Base-by-base conservation (phyloP, 1,140 invertebrate species). In the Platorchestia sp. region DNA sequence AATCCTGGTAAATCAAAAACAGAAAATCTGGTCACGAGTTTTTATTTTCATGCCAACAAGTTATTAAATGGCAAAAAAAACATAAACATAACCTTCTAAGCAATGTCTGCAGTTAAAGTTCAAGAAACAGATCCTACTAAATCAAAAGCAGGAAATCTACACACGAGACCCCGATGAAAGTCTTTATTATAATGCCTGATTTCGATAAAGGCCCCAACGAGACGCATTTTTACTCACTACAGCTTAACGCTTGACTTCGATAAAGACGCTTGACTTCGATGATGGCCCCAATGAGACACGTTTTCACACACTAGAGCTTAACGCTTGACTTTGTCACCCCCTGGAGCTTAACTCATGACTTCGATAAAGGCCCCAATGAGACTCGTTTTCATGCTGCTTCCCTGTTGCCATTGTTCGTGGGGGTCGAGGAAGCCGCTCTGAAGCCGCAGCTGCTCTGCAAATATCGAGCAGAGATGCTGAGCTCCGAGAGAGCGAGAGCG, bases 401-500 rank as follows among this genome's bases (percentile, higher is more conserved):
- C 36, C 1, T 75, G 59, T 27, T 75, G 5, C n/a, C 5, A 16
- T 42, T 89, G 87, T 42, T 42, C 36, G 27, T 42, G 41, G 43
- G 42, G 27, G 10, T 41, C 1, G 87, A 27, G 41, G 27, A 3
- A 75, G 59, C 10, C 14, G 59, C 59, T 36, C 47, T 7, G 59
- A 75, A 36, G 59, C 10, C 3, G 59, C 59, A 75, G 59, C 59
- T 75, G 59, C 59, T 89, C n/a, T 5, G 87, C 87, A 89, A 89
- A 89, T 89, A 89, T 89, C 87, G 87, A 89, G 43, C 87, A 42
- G 87, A 41, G 87, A 44, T 44, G 87, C 41, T 44, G 87, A 36
- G 41, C 87, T 41, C 87, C 27, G 41, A 89, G 41, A 44, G 87
- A 44, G 41, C n/a, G 87, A 89, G 87, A 89, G 87, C 87, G 87